Base-by-base conservation (phyloP, 2,797 vertebrate species). In the Hippocampus kuda region DNA sequence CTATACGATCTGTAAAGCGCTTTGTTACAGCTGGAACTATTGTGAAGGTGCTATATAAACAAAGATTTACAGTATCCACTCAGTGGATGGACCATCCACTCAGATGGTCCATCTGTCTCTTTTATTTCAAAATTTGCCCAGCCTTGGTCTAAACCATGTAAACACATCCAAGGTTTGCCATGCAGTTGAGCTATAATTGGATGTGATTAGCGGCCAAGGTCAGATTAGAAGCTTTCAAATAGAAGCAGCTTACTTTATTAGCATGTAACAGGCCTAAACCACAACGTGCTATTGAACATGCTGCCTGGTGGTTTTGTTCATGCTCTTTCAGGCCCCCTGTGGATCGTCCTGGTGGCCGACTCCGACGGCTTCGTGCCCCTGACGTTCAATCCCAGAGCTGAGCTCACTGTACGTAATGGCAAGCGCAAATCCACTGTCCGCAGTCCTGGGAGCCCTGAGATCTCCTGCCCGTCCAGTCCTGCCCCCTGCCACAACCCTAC, bases 301-400 rank as follows among this genome's bases (percentile, higher is more conserved):
- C 42, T 18, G 7, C 16, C 18, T 1, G 5, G 1, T 48, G 11
- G 11, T 46, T 44, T 8, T 34, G 13, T 41, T 57, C 9, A 57
- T 63, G 49, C 75, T 65, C 27, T 54, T 77, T 1, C 88, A 99
- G 97, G 91, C 74, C 92, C 92, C 0, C 79, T 91, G 64, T 99
- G 97, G 97, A 88, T 99, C 0, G 89, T 95, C 10, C 91, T 99
- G 10, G 92, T 93, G 5, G 91, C 92, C 0, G 97, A 99, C 72
- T 89, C 83, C 0, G 93, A 97, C 10, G 97, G 95, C 70, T 99
- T 98, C 62, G 86, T 98, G 67, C 97, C 97, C 0, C 74, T 99
- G 65, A 91, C 65, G 0, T 99, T 99, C 77, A 89, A 89, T 49
- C 68, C 92, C 72, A 74, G 83, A 60, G 93, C 97, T 70, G 93